Evolutionary conservation across 2,797 vertebrate genomes (phyloP), one percentile per base, ranked within the genome.

Genomic region (Lophius americanus): DNA sequence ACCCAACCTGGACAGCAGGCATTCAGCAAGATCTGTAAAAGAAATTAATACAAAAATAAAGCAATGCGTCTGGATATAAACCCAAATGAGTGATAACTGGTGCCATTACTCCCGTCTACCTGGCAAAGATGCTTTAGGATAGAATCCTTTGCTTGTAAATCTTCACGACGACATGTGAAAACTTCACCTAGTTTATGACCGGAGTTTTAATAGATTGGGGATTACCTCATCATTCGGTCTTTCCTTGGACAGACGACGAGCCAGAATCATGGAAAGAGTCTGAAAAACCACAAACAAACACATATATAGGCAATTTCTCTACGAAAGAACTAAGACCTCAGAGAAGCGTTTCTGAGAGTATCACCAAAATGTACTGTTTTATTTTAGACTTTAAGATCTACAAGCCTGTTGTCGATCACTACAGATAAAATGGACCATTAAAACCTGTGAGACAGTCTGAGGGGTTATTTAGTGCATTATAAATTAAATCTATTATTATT

Each of bases 1-100:
- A 98, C 95, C 96, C 94, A 96, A 1, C 96, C 96, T 0, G 96
- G 96, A 68, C 96, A 98, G 88, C 96, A 98, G 14, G 96, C 94
- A 0, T 98, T 99, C 63, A 96, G 86, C 41, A 98, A 87, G 70
- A 98, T 95, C 87, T 92, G 86, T 1, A n/a, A 7, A 4, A 48
- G 1, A 5, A 7, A 12, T 3, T 6, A 23, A 23, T 23, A 23
- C 23, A n/a, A 7, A 41, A 23, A 54, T 2, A 13, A 6, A 32
- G n/a, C 23, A 1, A 23, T 7, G 12, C 55, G 7, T 9, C 10
- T 13, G 7, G 2, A 9, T 13, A 38, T 2, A 41, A 7, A 38
- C 37, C 37, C 37, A 38, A 4, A 38, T 4, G 7, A 38, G 1
- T 23, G 23, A 23, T 23, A 23, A 23, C 23, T 23, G 23, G 23